Conservation (phyloP, 2,113 vertebrate species). For the Myotis yumanensis region DNA sequence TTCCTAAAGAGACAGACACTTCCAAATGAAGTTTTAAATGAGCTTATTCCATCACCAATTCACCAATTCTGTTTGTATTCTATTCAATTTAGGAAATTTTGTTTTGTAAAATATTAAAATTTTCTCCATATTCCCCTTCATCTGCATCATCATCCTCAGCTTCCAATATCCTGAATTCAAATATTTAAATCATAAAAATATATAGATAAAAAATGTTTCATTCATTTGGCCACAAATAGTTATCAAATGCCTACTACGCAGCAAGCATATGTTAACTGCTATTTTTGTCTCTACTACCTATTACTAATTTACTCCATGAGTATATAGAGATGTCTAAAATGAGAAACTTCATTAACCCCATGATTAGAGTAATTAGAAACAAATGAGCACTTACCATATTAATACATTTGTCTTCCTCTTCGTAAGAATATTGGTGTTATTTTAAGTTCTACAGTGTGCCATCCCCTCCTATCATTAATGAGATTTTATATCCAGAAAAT, state of each 20-base stretch:
- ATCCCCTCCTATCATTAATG: not conserved
- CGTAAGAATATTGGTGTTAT: constrained; percentile 3
- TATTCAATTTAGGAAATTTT: not conserved
- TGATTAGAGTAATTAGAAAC: constrained; percentile 18
- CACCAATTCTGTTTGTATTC: not conserved
- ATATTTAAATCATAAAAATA: constrained; percentile 37
- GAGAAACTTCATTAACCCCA: not conserved
- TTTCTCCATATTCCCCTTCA: not conserved
- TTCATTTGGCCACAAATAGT: not conserved
- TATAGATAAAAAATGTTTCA: not conserved
- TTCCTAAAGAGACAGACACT: not conserved
- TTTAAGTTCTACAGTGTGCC: not conserved
- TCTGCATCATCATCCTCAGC: not conserved
- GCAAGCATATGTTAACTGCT: not conserved
- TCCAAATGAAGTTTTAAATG: constrained; percentile 12
- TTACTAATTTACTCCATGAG: not conserved
- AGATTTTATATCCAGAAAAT: constrained; percentile 3
- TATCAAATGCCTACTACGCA: not conserved
- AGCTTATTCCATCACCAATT: not conserved
- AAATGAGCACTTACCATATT: not conserved
- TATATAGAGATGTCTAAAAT: not conserved
- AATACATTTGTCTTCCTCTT: not conserved
- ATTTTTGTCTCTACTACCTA: not conserved
- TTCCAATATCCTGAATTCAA: not conserved
- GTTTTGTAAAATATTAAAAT: constrained; percentile 19